Evolutionary conservation across 35 echinoderm and acorn worm species (phyloP), one percentile per base, ranked within the genome.

Genomic region (Patiria miniata): DNA sequence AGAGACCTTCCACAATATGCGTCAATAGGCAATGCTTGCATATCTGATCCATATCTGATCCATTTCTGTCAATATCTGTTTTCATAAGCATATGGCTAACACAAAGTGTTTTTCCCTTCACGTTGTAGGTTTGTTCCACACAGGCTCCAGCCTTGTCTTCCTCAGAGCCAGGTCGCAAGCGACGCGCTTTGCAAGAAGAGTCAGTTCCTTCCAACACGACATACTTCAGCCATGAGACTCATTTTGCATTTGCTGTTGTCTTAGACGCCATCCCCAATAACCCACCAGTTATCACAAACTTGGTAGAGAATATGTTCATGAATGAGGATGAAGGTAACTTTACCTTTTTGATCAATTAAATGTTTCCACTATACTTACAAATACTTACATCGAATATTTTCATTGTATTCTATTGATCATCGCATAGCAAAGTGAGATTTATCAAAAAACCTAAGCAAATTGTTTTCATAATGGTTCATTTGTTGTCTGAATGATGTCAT

Each of bases 301-400:
- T 77, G 37, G 14, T 29, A 6, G 39, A 37, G 23, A 51, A 29
- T 16, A 19, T 86, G 1, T 39, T 38, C 39, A 59, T 85, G 36
- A 39, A 86, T 52, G 84, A 77, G 26, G 84, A 86, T 78, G 68
- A 68, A 86, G 84, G 84, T 86, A n/a, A n/a, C n/a, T n/a, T 47
- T 23, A 30, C 0, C 0, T 58, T 0, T 34, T 4, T n/a, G n/a
- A n/a, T n/a, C n/a, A n/a, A n/a, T n/a, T n/a, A n/a, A n/a, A n/a
- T n/a, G n/a, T n/a, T n/a, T n/a, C n/a, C n/a, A n/a, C n/a, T n/a
- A n/a, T n/a, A n/a, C n/a, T n/a, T n/a, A n/a, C n/a, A n/a, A n/a
- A n/a, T n/a, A n/a, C n/a, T n/a, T n/a, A n/a, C n/a, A n/a, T n/a
- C n/a, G n/a, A n/a, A n/a, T n/a, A n/a, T n/a, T n/a, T n/a, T n/a